Percentiles rank a stretch among this genome's conserved stretches.
phyloP scores from a whole-genome alignment of 2,888 invertebrate species.

The Drosophila fulvimacula region DNA sequence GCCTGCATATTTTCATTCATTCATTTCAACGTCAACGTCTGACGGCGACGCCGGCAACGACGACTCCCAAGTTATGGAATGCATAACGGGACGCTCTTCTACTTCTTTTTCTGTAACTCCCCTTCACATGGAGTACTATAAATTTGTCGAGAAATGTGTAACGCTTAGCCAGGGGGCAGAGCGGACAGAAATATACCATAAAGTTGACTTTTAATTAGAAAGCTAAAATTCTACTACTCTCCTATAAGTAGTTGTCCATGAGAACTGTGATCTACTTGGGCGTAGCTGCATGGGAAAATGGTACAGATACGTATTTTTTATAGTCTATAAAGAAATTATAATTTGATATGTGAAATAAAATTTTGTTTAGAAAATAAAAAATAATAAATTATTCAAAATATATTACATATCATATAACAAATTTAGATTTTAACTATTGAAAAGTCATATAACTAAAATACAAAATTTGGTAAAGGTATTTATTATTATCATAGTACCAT shows the following conservation, averaged over 20 bases:
- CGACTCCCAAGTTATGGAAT: conserved; percentile 77
- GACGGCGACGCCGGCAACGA: conserved; percentile 41
- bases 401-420: too few relatives aligned
- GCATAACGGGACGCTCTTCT: conserved; percentile 66
- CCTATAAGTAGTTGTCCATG: background rate
- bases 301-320: too few relatives aligned
- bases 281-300: background rate
- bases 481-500: too few relatives aligned
- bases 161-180: background rate
- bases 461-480: too few relatives aligned
- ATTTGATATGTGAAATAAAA: too few relatives aligned
- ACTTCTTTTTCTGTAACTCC: conserved; percentile 7
- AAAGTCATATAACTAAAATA: too few relatives aligned
- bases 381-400: too few relatives aligned
- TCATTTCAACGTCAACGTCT: conserved; percentile 79
- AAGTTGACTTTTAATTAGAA: background rate
- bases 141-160: background rate
- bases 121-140: conserved; percentile 21
- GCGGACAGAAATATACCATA: background rate
- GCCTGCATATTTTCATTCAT: conserved; percentile 80
- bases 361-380: too few relatives aligned
- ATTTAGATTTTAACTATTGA: too few relatives aligned
- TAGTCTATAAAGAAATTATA: too few relatives aligned
- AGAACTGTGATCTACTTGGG: background rate
- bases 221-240: background rate